phyloP scores from a whole-genome alignment of 2,113 vertebrate genomes.

The Etheostoma cragini region DNA sequence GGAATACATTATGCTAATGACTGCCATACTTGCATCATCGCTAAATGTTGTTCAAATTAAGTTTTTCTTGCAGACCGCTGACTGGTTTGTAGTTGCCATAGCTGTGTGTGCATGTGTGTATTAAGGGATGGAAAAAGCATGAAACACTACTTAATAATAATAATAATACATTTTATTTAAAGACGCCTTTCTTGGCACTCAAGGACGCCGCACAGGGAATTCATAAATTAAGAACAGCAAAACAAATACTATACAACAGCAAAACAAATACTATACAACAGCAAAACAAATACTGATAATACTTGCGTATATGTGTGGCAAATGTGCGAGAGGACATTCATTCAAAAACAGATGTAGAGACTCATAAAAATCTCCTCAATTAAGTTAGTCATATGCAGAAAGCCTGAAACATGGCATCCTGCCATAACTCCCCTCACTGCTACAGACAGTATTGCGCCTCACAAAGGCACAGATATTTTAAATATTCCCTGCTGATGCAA shows the following conservation, averaged over 20 bases:
- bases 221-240: too few relatives aligned
- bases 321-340: constrained; percentile 1
- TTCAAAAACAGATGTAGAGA: constrained; percentile 8
- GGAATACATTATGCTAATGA: constrained; percentile 66
- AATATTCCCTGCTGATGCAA: constrained; percentile 54
- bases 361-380: not conserved
- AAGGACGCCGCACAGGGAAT: too few relatives aligned
- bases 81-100: constrained; percentile 3
- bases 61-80: constrained; percentile 46
- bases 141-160: not conserved
- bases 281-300: too few relatives aligned
- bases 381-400: not conserved
- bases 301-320: not conserved
- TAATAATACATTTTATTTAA: too few relatives aligned
- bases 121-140: not conserved
- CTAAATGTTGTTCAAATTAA: constrained; percentile 61
- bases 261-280: too few relatives aligned
- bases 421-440: not conserved
- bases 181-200: too few relatives aligned
- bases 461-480: constrained; percentile 48
- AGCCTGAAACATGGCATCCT: constrained; percentile 16
- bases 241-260: too few relatives aligned
- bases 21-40: constrained; percentile 43
- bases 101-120: not conserved
- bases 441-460: constrained; percentile 9